Base-by-base conservation (phyloP, 2,113 vertebrate genomes). In the Suncus etruscus region DNA sequence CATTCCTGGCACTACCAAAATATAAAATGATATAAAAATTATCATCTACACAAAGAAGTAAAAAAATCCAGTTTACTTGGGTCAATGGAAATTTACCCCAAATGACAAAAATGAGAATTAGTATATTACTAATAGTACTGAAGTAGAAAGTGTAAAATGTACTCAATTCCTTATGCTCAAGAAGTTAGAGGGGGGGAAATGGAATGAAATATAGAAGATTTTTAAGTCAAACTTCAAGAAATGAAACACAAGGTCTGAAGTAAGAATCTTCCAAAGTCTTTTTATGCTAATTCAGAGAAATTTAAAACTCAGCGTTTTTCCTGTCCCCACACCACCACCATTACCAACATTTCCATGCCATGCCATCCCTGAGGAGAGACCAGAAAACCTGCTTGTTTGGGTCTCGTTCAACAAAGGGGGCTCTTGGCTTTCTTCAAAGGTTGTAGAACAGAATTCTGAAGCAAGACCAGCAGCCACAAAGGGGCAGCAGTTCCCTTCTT, bases 381-480 rank as follows among this genome's bases (percentile, higher is more conserved):
- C 15, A 20, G 6, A 0, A 66, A 54, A 25, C 18, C 50, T 50
- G 24, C n/a, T 58, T 0, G n/a, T 29, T 45, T 25, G 0, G 31
- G 45, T 32, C 63, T 45, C 12, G 1, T 1, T 68, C 61, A 70
- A 39, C n/a, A 47, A 77, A 51, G 22, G 16, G 1, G 0, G 22
- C 16, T 69, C 50, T 9, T 14, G 3, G 14, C n/a, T 86, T 51
- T 29, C 24, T 32, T 14, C 16, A 25, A 50, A 88, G 70, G 4
- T 32, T 83, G 63, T 6, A 32, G 20, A 22, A 76, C 22, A 9
- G 45, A 32, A 79, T 20, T 8, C 20, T 31, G 4, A 76, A 79
- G 61, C 51, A 31, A 83, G 81, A 83, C 51, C 66, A 93, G 3
- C 29, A 24, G 58, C 77, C 78, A 90, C 93, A 75, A 51, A 91